These are phyloP conservation scores for Drosophila orosa DNA, from an alignment of 1,140 invertebrate genomes.

Conservation along the genomic window DNA sequence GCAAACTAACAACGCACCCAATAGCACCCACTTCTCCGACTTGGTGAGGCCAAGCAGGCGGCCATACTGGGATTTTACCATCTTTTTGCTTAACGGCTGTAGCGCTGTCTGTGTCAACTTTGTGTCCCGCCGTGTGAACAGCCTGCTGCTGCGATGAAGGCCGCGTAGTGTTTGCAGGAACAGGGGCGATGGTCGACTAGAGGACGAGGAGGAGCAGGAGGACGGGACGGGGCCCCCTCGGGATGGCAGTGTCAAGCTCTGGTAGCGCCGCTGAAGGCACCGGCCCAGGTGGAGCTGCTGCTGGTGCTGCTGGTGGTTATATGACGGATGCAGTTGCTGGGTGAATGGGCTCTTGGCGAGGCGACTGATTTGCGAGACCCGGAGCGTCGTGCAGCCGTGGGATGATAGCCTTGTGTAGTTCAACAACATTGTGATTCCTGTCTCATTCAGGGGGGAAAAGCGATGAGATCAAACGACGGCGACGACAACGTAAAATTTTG, in stretches of 20 bases:
- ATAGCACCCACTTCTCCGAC: slow-evolving; percentile 89
- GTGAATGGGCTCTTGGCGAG: slow-evolving; percentile 6
- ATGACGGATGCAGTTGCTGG: slow-evolving; percentile 9
- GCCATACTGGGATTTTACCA: slow-evolving; percentile 86
- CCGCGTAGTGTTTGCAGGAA: slow-evolving; percentile 17
- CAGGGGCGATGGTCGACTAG: background rate
- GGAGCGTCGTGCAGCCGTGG: slow-evolving; percentile 50
- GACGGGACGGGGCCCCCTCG: slow-evolving; percentile 2
- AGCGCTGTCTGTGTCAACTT: background rate
- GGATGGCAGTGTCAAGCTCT: background rate
- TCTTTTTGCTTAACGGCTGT: slow-evolving; percentile 19
- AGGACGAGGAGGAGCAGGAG: background rate
- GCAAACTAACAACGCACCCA: slow-evolving; percentile 83
- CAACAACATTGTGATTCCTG: slow-evolving; percentile 59
- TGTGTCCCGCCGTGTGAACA: slow-evolving; percentile 13
- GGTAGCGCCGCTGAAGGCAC: slow-evolving; percentile 12
- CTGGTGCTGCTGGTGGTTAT: no score
- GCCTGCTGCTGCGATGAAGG: slow-evolving; percentile 15
- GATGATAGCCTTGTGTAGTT: slow-evolving; percentile 59
- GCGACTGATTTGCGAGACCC: slow-evolving; percentile 45
- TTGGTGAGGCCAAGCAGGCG: slow-evolving; percentile 88
- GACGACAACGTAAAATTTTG: slow-evolving; percentile 22
- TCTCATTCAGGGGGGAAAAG: slow-evolving; percentile 32
- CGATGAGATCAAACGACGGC: no score
- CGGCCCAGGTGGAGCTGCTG: slow-evolving; percentile 17